Evolutionary conservation across 2,888 invertebrate species (phyloP).

Genomic region (Trimorus sp.): DNA sequence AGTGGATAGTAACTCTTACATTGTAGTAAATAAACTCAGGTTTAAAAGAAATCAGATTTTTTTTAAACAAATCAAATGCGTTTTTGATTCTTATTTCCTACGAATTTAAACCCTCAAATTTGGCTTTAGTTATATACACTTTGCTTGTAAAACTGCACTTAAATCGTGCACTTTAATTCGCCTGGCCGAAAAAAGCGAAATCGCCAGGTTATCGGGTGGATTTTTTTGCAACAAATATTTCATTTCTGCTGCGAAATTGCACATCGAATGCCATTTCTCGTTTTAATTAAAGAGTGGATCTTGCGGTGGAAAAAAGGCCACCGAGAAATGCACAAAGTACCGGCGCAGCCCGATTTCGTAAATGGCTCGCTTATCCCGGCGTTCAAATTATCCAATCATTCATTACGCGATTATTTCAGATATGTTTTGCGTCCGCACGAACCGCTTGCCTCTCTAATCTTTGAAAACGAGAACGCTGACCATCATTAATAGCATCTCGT

Average conservation of each 20-base stretch:
- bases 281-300: slow-evolving; percentile 50
- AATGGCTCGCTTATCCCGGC: slow-evolving; percentile 35
- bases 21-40: too few relatives aligned
- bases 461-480: slow-evolving; percentile 44
- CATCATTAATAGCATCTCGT: slow-evolving; percentile 43
- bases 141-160: too few relatives aligned
- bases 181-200: not conserved
- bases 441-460: slow-evolving; percentile 58
- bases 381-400: slow-evolving; percentile 52
- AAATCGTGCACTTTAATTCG: too few relatives aligned
- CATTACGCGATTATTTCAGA: slow-evolving; percentile 58
- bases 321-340: slow-evolving; percentile 13
- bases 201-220: not conserved
- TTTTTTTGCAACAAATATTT: slow-evolving; percentile 7
- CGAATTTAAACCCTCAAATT: too few relatives aligned
- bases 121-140: too few relatives aligned
- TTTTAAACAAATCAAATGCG: too few relatives aligned
- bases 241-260: slow-evolving; percentile 24
- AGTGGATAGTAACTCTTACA: too few relatives aligned
- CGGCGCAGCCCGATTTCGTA: slow-evolving; percentile 40
- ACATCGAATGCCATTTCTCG: slow-evolving; percentile 28
- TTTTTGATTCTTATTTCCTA: too few relatives aligned
- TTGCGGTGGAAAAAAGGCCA: slow-evolving; percentile 21
- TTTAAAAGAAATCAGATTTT: too few relatives aligned
- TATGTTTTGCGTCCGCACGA: slow-evolving; percentile 41